Percentiles rank a stretch among this genome's conserved stretches.
These are phyloP conservation scores for Amphiprion clarkii DNA, from an alignment of 2,797 vertebrate genomes.

Conservation along the genomic window DNA sequence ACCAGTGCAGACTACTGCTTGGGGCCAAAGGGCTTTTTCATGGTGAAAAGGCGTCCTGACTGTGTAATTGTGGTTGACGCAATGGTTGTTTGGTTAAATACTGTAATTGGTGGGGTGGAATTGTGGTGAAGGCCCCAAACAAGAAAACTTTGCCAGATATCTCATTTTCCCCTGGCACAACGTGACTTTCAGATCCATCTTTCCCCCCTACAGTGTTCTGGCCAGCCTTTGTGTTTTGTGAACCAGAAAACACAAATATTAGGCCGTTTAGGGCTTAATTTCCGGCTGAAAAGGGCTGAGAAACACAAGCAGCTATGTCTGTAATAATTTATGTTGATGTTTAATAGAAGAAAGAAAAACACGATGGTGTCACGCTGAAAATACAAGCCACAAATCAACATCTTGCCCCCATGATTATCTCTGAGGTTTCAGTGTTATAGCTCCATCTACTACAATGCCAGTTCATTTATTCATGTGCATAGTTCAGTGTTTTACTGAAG, in stretches of 20 bases:
- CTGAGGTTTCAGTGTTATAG: conserved; percentile 49
- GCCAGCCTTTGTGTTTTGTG: conserved; percentile 46
- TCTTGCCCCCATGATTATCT: conserved; percentile 43
- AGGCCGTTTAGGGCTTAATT: conserved; percentile 31
- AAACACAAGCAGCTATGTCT: conserved; percentile 31
- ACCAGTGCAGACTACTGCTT: conserved; percentile 45
- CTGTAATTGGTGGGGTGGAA: conserved; percentile 82
- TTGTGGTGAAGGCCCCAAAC: conserved; percentile 68
- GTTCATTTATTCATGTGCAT: conserved; percentile 51
- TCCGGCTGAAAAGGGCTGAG: conserved; percentile 22
- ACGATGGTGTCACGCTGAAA: conserved; percentile 29
- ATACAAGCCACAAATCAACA: conserved; percentile 44
- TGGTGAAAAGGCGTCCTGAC: conserved; percentile 63
- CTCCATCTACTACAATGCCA: conserved; percentile 31
- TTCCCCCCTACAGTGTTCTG: neutral
- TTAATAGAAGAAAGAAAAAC: conserved; percentile 38
- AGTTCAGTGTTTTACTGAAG: conserved; percentile 53
- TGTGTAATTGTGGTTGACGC: conserved; percentile 85
- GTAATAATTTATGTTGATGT: conserved; percentile 33
- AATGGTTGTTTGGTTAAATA: conserved; percentile 85
- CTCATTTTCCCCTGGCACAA: conserved; percentile 48
- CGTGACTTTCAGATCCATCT: conserved; percentile 38
- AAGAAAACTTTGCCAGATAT: conserved; percentile 57
- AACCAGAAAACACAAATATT: conserved; percentile 47
- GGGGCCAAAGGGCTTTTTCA: conserved; percentile 59